These are phyloP conservation scores for Paedocypris sp. DNA, from an alignment of 2,113 vertebrate species.

Conservation along the genomic window DNA sequence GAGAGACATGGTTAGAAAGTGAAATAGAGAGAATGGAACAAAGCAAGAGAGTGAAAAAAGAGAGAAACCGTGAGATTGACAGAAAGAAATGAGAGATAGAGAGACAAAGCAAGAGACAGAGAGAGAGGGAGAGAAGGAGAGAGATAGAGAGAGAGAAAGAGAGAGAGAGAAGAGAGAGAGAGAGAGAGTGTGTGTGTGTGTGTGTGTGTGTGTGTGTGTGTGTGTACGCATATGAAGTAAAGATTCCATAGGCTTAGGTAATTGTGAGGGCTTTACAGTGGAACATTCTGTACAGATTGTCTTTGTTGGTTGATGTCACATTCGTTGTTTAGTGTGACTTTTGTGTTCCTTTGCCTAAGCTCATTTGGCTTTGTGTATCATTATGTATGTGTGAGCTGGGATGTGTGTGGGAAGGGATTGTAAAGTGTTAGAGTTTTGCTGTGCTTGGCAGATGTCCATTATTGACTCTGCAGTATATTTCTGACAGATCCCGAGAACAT, in stretches of 20 bases:
- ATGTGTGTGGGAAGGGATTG: neutral
- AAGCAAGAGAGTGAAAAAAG: too few relatives aligned
- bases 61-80: too few relatives aligned
- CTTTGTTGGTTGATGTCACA: neutral
- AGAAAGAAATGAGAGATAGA: too few relatives aligned
- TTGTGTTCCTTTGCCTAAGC: neutral
- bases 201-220: too few relatives aligned
- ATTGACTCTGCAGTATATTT: slow-evolving; percentile 33
- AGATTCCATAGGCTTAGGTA: neutral
- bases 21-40: too few relatives aligned
- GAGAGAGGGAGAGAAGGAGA: too few relatives aligned
- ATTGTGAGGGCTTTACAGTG: neutral
- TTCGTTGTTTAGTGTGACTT: neutral
- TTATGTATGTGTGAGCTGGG: neutral
- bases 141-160: too few relatives aligned
- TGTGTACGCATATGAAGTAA: too few relatives aligned
- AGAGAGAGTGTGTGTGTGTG: too few relatives aligned
- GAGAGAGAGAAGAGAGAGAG: too few relatives aligned
- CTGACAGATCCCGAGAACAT: slow-evolving; percentile 34
- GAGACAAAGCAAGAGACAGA: too few relatives aligned
- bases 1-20: too few relatives aligned
- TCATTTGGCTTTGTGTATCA: neutral
- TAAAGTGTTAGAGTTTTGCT: neutral
- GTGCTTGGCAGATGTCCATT: slow-evolving; percentile 23
- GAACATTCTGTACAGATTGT: neutral